Percentiles rank a stretch among this genome's conserved stretches.
phyloP scores from a whole-genome alignment of 2,797 vertebrate species.

The Enteromius viviparus region DNA sequence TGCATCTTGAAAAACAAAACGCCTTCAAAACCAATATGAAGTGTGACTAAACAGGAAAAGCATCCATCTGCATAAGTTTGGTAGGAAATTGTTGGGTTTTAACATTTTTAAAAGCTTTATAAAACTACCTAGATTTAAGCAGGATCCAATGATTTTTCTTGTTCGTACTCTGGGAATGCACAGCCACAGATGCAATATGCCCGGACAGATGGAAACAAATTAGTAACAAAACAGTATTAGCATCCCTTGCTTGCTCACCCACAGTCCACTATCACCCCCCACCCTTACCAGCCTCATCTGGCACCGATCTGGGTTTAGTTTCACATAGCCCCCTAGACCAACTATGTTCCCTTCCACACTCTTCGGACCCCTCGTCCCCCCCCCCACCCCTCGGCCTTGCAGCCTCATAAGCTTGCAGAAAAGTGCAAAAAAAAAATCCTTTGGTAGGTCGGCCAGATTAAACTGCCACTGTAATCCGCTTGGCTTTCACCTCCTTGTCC shows the following conservation, averaged over 20 bases:
- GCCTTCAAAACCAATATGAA: not conserved
- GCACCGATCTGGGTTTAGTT: constrained; percentile 33
- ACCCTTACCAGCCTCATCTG: constrained; percentile 27
- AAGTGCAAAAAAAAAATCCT: constrained; percentile 78
- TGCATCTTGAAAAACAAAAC: not conserved
- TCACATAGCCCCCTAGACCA: constrained; percentile 21
- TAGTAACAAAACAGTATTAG: constrained; percentile 75
- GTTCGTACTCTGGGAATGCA: constrained; percentile 42
- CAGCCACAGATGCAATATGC: constrained; percentile 44
- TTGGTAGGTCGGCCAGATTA: constrained; percentile 83
- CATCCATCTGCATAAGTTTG: not conserved
- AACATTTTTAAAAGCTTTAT: not conserved
- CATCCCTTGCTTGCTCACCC: constrained; percentile 70
- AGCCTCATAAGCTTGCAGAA: constrained; percentile 69
- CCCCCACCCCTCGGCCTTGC: constrained; percentile 34
- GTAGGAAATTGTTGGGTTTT: not conserved
- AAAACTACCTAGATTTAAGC: not conserved
- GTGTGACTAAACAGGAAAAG: not conserved
- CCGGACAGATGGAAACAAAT: constrained; percentile 77
- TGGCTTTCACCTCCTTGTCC: constrained; percentile 84
- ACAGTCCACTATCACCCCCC: constrained; percentile 62
- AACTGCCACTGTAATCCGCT: constrained; percentile 84
- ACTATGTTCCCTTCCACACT: constrained; percentile 28
- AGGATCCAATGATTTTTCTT: constrained; percentile 8
- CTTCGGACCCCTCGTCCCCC: not conserved